Evolutionary conservation across 2,113 vertebrate genomes (phyloP).

Genomic region (Bucco capensis): DNA sequence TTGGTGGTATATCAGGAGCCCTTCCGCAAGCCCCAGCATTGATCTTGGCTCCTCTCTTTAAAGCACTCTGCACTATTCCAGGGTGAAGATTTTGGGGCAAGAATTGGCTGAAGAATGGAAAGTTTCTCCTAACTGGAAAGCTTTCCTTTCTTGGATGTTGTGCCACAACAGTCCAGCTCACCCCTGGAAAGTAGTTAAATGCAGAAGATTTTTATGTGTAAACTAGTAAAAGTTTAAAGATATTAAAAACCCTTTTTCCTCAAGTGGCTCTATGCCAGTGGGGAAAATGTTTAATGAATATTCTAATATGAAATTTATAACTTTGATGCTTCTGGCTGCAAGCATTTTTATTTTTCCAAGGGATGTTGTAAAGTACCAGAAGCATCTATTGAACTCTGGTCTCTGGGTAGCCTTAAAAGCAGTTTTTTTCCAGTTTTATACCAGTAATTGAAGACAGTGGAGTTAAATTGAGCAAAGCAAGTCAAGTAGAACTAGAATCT

Average conservation of each 20-base stretch:
- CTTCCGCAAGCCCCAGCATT: not conserved
- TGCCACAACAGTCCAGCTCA: not conserved
- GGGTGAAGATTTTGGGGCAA: not conserved
- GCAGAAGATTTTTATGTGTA: constrained; percentile 24
- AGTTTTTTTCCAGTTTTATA: not conserved
- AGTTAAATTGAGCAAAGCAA: not conserved
- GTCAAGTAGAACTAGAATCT: constrained; percentile 13
- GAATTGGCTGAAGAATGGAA: constrained; percentile 4
- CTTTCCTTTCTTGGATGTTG: constrained; percentile 1
- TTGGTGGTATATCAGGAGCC: not conserved
- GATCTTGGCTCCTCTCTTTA: not conserved
- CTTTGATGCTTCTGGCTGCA: not conserved
- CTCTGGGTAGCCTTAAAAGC: not conserved
- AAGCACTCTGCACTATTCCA: not conserved
- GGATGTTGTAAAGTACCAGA: not conserved
- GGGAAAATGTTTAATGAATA: constrained; percentile 34
- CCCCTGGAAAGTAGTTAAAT: constrained; percentile 27
- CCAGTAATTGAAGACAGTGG: not conserved
- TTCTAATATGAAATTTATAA: constrained; percentile 35
- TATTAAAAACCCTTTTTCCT: constrained; percentile 27
- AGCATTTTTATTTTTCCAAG: not conserved
- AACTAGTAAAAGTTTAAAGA: constrained; percentile 40
- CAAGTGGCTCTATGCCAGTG: not conserved
- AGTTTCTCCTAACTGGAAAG: not conserved
- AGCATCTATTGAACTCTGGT: constrained; percentile 21